Conservation (phyloP, 1,140 invertebrate species). For the Lasioglossum albipes region DNA sequence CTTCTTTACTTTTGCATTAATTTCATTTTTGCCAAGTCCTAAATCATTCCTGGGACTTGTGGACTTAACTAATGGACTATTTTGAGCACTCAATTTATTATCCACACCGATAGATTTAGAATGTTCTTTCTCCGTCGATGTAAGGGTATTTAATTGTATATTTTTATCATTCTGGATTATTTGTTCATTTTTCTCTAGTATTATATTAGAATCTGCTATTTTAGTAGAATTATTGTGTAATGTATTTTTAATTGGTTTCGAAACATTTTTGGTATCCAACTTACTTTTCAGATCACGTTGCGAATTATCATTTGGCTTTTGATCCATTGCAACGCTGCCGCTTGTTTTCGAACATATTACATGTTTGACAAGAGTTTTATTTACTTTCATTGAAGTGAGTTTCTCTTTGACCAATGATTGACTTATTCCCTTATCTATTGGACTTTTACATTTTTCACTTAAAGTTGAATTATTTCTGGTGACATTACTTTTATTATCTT, state of each 20-base stretch:
- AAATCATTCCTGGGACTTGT: constrained; percentile 60
- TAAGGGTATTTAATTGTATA: constrained; percentile 55
- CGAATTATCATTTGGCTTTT: constrained; percentile 36
- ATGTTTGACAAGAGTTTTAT: constrained; percentile 57
- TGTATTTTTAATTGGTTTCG: constrained; percentile 38
- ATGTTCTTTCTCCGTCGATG: constrained; percentile 70
- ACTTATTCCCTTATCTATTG: constrained; percentile 61
- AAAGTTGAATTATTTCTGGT: constrained; percentile 60
- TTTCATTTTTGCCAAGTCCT: constrained; percentile 68
- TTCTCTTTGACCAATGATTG: constrained; percentile 64
- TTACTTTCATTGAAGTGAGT: constrained; percentile 53
- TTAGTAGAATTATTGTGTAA: constrained; percentile 29
- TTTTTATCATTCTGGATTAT: constrained; percentile 59
- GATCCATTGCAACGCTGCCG: constrained; percentile 28
- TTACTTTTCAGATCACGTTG: constrained; percentile 42
- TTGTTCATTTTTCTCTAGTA: constrained; percentile 46
- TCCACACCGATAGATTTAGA: constrained; percentile 26
- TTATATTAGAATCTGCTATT: constrained; percentile 56
- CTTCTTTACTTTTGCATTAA: constrained; percentile 68
- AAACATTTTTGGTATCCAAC: constrained; percentile 37
- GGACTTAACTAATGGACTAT: constrained; percentile 38
- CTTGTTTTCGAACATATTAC: constrained; percentile 46
- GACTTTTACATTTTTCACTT: constrained; percentile 66
- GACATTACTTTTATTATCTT: constrained; percentile 65
- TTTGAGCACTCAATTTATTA: constrained; percentile 62